Base-by-base conservation (phyloP, 2,797 vertebrate species). In the Parotocinclus haroldoi region DNA sequence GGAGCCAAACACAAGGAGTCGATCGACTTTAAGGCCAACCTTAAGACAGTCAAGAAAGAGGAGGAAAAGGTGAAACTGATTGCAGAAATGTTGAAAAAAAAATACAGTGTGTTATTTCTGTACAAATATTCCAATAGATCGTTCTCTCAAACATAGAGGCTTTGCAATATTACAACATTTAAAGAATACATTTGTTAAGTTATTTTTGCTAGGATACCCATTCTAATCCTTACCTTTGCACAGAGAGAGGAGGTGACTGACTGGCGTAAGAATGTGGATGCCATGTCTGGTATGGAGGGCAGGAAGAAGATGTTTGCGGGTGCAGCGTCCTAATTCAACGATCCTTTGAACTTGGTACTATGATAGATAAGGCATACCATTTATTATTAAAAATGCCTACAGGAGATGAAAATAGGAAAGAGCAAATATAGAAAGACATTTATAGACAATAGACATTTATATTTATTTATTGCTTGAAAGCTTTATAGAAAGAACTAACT, bases 31-130 rank as follows among this genome's bases (percentile, higher is more conserved):
- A 92, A 91, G 71, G 88, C 89, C 67, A 89, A 89, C 79, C 86
- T 92, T 4, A 92, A 92, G 80, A 92, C 91, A 8, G 90, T 92
- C 51, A 91, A 90, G 79, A 92, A 92, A 66, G 90, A 92, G 74
- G 91, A 92, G 9, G 91, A 92, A 63, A 92, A 92, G 86, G 90
- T 89, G 57, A 69, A 50, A 53, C 7, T 63, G 11, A 11, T 27
- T 38, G n/a, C 49, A 10, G 3, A 59, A 5, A 14, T 46, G 44
- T 48, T 37, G 12, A 5, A 10, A 42, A 42, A 42, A 42, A 42
- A 42, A n/a, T n/a, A n/a, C 40, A 42, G 40, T 11, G 8, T 11
- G 8, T 11, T 11, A 58, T 46, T n/a, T 42, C 39, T 46, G 40
- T 46, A 18, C 14, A 37, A 48, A 60, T 61, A 16, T 38, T 48